Base-by-base conservation (phyloP, 2,113 vertebrate species). In the Trinectes maculatus region DNA sequence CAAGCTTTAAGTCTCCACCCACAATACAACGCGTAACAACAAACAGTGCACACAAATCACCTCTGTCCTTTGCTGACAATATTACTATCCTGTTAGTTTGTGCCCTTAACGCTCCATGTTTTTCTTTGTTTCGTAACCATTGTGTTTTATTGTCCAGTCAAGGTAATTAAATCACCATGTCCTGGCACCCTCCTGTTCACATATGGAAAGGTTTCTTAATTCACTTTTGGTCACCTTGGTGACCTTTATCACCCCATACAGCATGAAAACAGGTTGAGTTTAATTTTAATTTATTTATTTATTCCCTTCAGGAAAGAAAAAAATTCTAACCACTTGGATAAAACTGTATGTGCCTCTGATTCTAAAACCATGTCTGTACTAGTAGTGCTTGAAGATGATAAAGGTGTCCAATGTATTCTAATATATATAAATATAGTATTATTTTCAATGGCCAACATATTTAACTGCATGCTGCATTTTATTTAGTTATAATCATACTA, bases 311-410 rank as follows among this genome's bases (percentile, higher is more conserved):
- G 78, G 62, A 71, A 68, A 85, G 66, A 71, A 78, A 46, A 58
- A 81, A 75, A 69, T 71, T 81, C 48, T 52, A 21, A 68, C 64
- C 33, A 68, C 54, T 68, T 80, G 42, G 77, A 82, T 83, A 49
- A 70, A 85, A 84, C 74, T 83, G 70, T 85, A 85, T 46, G 88
- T 92, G 90, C 85, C 90, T 93, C 83, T 71, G 61, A 86, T 83
- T 85, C 77, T 70, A 77, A 71, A 86, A 87, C 51, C 72, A 80
- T 78, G 85, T 84, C 84, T 86, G 74, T 88, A 86, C 74, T 55
- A 10, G 51, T 83, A 70, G 64, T 52, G 82, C 81, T 87, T 86
- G 69, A 87, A 65, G 64, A 79, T 53, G 62, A 69, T 54, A 54
- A 79, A 64, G 55, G 69, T 66, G 58, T 79, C 69, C 65, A 62